Conservation (phyloP, 2,113 vertebrate genomes). For the Atlantisia rogersi region DNA sequence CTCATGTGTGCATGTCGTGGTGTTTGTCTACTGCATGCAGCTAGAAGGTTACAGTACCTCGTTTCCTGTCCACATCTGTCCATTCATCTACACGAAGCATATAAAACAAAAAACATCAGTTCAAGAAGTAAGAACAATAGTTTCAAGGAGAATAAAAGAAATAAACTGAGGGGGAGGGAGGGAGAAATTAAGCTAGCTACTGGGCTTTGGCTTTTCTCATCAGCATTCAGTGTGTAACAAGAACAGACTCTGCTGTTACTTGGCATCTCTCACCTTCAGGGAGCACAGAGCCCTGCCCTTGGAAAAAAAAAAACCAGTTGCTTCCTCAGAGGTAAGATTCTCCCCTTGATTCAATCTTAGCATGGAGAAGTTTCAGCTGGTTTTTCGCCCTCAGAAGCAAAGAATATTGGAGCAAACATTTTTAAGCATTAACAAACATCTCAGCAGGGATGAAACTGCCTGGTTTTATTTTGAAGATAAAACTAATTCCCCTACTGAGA, state of each 20-base stretch:
- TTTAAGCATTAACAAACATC: not conserved
- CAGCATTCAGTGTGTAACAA: not conserved
- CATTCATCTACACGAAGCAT: slow-evolving; percentile 90
- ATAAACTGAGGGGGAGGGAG: not conserved
- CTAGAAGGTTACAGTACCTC: slow-evolving; percentile 85
- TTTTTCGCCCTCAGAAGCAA: not conserved
- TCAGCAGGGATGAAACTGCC: not conserved
- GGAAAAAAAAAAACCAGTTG: not conserved
- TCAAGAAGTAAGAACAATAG: slow-evolving; percentile 70
- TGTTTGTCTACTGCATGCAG: slow-evolving; percentile 70
- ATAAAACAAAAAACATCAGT: slow-evolving; percentile 80
- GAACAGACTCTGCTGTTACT: not conserved
- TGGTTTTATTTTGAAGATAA: not conserved
- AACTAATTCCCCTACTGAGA: not conserved
- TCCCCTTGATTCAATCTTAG: not conserved
- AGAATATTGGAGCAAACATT: not conserved
- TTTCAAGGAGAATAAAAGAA: slow-evolving; percentile 56
- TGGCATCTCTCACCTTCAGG: not conserved
- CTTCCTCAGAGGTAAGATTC: not conserved
- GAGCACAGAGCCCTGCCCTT: not conserved
- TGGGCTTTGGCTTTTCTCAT: not conserved
- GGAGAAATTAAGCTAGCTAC: not conserved
- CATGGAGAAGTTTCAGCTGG: not conserved
- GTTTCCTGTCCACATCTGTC: slow-evolving; percentile 95
- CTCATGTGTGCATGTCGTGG: slow-evolving; percentile 43